Conservation (phyloP, 2,113 vertebrate species). For the Sylvietta virens region DNA sequence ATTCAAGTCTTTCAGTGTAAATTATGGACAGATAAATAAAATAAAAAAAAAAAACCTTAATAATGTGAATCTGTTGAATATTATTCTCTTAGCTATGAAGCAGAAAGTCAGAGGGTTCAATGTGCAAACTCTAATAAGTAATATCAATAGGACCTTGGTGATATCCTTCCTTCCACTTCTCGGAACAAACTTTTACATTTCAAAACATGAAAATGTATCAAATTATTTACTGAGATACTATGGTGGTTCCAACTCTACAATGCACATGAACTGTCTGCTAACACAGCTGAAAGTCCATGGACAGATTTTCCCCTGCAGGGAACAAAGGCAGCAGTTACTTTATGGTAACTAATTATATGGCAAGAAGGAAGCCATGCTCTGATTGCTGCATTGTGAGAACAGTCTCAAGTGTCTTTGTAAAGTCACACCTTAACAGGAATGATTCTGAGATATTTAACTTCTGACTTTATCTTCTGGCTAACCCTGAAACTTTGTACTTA, state of each 20-base stretch:
- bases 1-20: neutral
- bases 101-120: neutral
- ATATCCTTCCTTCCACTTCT: neutral
- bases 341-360: neutral
- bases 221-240: neutral
- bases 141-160: neutral
- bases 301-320: neutral
- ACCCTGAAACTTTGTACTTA: neutral
- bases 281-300: neutral
- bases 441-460: neutral
- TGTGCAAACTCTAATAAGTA: neutral
- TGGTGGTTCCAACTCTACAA: neutral
- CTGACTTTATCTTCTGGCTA: neutral
- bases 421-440: neutral
- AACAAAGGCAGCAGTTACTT: neutral
- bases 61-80: neutral
- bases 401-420: neutral
- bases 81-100: neutral
- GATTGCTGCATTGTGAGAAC: neutral
- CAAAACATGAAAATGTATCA: neutral
- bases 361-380: neutral
- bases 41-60: neutral
- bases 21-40: neutral
- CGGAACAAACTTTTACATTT: neutral
- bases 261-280: neutral